phyloP scores from a whole-genome alignment of 2,797 vertebrate genomes.

The Notamacropus eugenii region DNA sequence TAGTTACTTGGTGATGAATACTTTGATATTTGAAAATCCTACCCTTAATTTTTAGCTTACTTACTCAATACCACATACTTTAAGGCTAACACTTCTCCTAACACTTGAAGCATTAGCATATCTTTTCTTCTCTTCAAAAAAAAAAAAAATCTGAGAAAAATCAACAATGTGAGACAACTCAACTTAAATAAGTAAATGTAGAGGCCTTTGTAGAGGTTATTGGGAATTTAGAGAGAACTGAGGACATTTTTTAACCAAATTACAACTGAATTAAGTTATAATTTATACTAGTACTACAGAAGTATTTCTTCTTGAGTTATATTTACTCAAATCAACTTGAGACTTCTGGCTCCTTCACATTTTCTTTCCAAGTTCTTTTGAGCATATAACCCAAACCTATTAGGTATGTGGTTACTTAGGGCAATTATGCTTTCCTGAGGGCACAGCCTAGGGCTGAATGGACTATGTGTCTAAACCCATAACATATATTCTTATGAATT shows the following conservation, averaged over 20 bases:
- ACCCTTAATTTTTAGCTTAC: neutral
- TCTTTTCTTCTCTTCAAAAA: neutral
- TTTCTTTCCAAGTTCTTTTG: neutral
- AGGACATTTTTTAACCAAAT: neutral
- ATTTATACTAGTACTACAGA: neutral
- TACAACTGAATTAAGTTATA: neutral
- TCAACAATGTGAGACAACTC: neutral
- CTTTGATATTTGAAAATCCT: neutral
- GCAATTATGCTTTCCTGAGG: neutral
- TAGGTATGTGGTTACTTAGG: neutral
- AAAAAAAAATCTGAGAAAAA: neutral
- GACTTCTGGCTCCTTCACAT: neutral
- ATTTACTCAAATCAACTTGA: neutral
- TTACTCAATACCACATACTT: neutral
- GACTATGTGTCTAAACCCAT: neutral
- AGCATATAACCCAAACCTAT: neutral
- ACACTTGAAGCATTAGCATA: neutral
- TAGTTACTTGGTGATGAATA: neutral
- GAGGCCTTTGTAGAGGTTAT: neutral
- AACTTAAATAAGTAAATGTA: neutral
- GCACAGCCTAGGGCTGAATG: neutral
- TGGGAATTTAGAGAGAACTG: neutral
- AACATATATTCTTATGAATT: slow-evolving; percentile 26
- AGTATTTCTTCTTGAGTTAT: neutral
- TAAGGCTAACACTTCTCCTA: neutral